Base-by-base conservation (phyloP, 2,797 vertebrate species). In the Potorous gilbertii region DNA sequence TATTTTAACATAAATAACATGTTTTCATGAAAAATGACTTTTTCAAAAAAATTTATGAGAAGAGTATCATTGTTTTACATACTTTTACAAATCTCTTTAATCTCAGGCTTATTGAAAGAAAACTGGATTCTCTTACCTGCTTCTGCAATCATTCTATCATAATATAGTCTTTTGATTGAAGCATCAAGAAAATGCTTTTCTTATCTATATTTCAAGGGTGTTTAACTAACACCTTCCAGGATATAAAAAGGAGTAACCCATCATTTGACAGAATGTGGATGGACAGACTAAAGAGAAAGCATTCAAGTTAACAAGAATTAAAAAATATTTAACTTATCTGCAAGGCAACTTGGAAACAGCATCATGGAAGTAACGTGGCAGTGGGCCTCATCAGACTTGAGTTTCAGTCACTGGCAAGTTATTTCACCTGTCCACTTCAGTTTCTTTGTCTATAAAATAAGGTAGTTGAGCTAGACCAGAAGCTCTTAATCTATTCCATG, bases 201-300 rank as follows among this genome's bases (percentile, higher is more conserved):
- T 90, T 95, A 74, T 90, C 90, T 74, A 56, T 57, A 16, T 62
- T 24, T 8, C 56, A 46, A 92, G 18, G 92, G 13, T 91, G 34
- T 55, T 55, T 90, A 91, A 95, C 29, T 90, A 56, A 56, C 24
- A 40, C 31, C 4, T 94, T 57, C 34, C 11, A 56, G 29, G 81
- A 90, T 56, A 55, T 16, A 95, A 96, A 62, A 2, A 55, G 52
- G 95, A 93, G 52, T 92, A 93, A 18, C 54, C 66, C 34, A 50
- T 10, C 14, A 81, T 55, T 54, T 96, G n/a, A 81, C 31, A 31
- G 11, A 27, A 95, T 31, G 27, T 40, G n/a, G 66, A 34, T 91
- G 56, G 74, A 74, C 31, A 95, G 52, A 74, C 24, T 1, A 40
- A 93, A 29, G n/a, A 92, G 55, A 21, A 92, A 62, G 93, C 34